Base-by-base conservation (phyloP, 2,113 vertebrate genomes). In the Solea solea region DNA sequence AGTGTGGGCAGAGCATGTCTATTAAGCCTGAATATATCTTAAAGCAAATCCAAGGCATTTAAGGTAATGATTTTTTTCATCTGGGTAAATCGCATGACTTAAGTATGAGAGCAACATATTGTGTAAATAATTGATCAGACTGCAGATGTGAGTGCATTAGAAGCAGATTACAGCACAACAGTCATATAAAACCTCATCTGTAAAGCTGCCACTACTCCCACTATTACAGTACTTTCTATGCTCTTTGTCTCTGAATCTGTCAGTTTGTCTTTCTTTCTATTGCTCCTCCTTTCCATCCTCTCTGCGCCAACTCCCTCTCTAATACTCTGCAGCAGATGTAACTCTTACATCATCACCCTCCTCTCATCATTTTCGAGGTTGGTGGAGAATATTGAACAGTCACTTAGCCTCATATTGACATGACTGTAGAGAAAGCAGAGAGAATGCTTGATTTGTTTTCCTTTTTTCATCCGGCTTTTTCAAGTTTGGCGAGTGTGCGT, bases 241-340 rank as follows among this genome's bases (percentile, higher is more conserved):
- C 44, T 68, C 48, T 82, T 78, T 82, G 64, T 82, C 75, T 86
- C 28, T 55, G 55, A 76, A 70, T 82, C 49, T 28, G 69, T 77
- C 76, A 51, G 50, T 84, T 81, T 77, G 64, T 80, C 74, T 63
- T 76, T 52, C 15, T 60, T 12, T 69, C 42, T 14, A 61, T 62
- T 25, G 13, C 82, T 83, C 69, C 66, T 51, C 70, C 67, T 64
- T 70, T 49, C 39, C 56, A 58, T 72, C 56, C 64, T 72, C 66
- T 50, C 81, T 77, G 72, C 72, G 41, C 68, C 82, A 80, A 55
- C 70, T 81, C 76, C 81, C 67, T 70, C 64, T 81, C 64, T 80
- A 79, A 84, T 85, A 83, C 79, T 81, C 83, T 86, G 78, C 86
- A 89, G 78, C 76, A 86, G 82, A 76, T 82, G 82, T 89, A 92